Conservation (phyloP, 2,888 invertebrate species). For the Ferrisia virgata region DNA sequence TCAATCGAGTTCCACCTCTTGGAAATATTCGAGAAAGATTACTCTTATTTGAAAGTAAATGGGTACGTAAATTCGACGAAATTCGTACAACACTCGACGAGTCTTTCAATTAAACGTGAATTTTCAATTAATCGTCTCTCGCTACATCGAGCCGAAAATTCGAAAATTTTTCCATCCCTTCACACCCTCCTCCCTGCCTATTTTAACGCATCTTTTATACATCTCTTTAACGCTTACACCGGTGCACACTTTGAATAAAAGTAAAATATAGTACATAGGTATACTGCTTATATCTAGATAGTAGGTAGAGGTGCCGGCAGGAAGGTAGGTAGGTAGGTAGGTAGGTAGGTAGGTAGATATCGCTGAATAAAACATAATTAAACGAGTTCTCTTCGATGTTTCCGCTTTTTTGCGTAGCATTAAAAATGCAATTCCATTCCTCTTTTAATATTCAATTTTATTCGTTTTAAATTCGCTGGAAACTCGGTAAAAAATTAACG, state of each 20-base stretch:
- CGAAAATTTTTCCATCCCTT: background rate
- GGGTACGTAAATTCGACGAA: no score
- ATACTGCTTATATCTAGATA: no score
- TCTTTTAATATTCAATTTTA: background rate
- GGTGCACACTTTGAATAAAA: no score
- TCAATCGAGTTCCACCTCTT: no score
- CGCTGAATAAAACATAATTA: slow-evolving; percentile 12
- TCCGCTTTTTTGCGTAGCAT: background rate
- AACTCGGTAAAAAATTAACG: background rate
- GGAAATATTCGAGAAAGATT: no score
- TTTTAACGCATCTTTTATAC: no score
- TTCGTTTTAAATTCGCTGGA: background rate
- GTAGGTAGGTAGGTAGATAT: background rate
- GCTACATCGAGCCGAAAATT: background rate
- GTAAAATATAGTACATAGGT: no score
- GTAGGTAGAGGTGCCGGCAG: no score
- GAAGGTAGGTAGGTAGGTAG: no score
- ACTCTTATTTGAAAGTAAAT: no score
- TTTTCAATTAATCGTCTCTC: background rate
- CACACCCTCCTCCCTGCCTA: background rate
- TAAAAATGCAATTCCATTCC: slow-evolving; percentile 3
- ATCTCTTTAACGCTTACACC: no score
- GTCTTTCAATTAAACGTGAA: background rate
- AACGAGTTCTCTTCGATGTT: background rate
- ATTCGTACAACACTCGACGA: no score